phyloP scores from a whole-genome alignment of 2,797 vertebrate genomes.

The Sebastes baramenuke region DNA sequence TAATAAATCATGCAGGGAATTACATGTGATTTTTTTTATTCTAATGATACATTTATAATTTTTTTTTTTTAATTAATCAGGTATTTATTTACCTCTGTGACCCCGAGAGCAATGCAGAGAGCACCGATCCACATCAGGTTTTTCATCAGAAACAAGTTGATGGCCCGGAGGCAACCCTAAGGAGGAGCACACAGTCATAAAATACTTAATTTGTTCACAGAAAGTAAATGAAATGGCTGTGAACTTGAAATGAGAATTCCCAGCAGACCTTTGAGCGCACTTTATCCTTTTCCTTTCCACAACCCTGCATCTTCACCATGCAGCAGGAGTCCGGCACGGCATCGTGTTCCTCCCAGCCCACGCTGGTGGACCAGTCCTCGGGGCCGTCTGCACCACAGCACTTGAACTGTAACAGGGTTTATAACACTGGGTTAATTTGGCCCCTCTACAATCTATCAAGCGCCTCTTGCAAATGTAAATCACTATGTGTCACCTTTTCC shows the following conservation, averaged over 20 bases:
- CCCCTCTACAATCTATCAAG: not conserved
- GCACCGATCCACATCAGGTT: conserved; percentile 52
- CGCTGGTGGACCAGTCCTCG: conserved; percentile 46
- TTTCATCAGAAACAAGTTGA: conserved; percentile 36
- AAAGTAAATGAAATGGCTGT: not conserved
- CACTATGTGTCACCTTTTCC: conserved; percentile 50
- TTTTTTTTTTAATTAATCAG: too few relatives aligned
- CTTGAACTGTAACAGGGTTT: conserved; percentile 30
- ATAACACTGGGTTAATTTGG: not conserved
- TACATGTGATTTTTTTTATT: not conserved
- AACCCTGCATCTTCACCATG: conserved; percentile 6
- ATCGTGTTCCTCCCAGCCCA: conserved; percentile 36
- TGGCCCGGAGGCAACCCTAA: conserved; percentile 46
- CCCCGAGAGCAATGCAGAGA: conserved; percentile 52
- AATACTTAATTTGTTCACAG: not conserved
- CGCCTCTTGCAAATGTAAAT: not conserved
- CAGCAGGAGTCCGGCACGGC: conserved; percentile 64
- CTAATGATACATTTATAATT: not conserved
- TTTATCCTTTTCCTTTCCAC: conserved; percentile 32
- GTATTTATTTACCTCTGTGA: conserved; percentile 42
- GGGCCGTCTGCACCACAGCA: conserved; percentile 53
- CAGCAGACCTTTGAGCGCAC: conserved; percentile 37
- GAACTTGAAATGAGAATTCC: not conserved
- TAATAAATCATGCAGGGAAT: not conserved
- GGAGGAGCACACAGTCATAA: not conserved